These are phyloP conservation scores for Trichonephila clavata DNA, from an alignment of 1,140 invertebrate species.

Conservation along the genomic window DNA sequence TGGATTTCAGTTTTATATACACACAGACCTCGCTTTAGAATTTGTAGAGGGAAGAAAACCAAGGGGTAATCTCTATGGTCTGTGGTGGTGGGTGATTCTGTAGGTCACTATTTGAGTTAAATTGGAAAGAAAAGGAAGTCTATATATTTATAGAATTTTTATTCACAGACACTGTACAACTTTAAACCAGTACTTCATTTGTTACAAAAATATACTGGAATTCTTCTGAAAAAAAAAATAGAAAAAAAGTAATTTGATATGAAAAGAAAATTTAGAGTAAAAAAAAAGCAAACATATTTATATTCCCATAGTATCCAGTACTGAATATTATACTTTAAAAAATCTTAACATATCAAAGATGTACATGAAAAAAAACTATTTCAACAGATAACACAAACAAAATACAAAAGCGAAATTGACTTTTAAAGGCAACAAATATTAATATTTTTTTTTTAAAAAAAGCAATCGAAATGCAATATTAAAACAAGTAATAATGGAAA, in stretches of 20 bases:
- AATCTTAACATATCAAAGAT: neutral
- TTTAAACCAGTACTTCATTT: neutral
- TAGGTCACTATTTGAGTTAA: no score
- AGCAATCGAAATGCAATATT: neutral
- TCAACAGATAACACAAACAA: neutral
- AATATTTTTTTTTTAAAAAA: neutral
- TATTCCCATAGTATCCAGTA: constrained; percentile 21
- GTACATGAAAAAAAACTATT: neutral
- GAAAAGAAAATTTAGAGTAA: neutral
- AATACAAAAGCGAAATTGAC: neutral
- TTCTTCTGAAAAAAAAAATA: neutral
- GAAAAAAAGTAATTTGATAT: neutral
- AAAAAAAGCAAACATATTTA: neutral
- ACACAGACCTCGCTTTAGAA: no score
- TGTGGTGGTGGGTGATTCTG: no score
- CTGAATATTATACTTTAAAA: neutral
- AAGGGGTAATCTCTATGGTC: no score
- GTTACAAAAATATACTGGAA: neutral
- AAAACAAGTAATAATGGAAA: neutral
- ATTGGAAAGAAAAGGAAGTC: no score
- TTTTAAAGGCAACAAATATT: neutral
- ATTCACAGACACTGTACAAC: neutral
- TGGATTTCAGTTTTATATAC: no score
- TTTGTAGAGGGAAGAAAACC: no score
- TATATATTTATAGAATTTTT: neutral